phyloP scores from a whole-genome alignment of 2,888 invertebrate species.

The Myopa testacea region DNA sequence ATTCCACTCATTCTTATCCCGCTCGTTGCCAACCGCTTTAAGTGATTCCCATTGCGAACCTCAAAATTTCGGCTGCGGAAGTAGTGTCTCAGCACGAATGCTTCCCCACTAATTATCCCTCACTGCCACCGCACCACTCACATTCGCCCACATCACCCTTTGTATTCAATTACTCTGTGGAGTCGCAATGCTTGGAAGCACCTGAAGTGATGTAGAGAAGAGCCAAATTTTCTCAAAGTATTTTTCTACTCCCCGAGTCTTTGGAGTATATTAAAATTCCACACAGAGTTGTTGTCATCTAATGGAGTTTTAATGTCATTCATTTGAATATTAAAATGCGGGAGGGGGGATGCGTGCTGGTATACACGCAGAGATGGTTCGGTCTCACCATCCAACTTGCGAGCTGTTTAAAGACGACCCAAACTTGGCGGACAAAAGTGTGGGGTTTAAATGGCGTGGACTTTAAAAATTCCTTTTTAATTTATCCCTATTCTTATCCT shows the following conservation, averaged over 20 bases:
- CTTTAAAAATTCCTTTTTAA: too few relatives aligned
- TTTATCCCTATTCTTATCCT: background rate
- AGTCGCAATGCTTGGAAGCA: background rate
- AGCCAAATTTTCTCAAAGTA: background rate
- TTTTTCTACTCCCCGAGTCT: background rate
- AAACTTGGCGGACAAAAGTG: too few relatives aligned
- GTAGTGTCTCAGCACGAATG: background rate
- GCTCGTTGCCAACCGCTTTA: background rate
- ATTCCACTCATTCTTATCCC: too few relatives aligned
- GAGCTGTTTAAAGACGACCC: too few relatives aligned
- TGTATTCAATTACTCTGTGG: background rate
- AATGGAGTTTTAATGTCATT: constrained; percentile 6
- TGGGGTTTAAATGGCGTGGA: too few relatives aligned
- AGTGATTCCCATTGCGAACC: background rate
- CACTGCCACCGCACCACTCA: background rate
- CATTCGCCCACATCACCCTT: background rate
- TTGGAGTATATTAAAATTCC: background rate
- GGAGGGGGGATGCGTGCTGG: background rate
- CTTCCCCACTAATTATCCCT: background rate
- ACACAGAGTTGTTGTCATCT: background rate
- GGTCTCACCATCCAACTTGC: too few relatives aligned
- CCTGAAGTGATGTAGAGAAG: background rate
- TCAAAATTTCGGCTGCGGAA: background rate
- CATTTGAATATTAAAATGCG: background rate
- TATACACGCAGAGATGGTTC: too few relatives aligned